A percentile compares a stretch with the other conserved stretches of the same genome.
Evolutionary conservation across 2,888 invertebrate genomes (phyloP).

Genomic region (Masnerella sp.): DNA sequence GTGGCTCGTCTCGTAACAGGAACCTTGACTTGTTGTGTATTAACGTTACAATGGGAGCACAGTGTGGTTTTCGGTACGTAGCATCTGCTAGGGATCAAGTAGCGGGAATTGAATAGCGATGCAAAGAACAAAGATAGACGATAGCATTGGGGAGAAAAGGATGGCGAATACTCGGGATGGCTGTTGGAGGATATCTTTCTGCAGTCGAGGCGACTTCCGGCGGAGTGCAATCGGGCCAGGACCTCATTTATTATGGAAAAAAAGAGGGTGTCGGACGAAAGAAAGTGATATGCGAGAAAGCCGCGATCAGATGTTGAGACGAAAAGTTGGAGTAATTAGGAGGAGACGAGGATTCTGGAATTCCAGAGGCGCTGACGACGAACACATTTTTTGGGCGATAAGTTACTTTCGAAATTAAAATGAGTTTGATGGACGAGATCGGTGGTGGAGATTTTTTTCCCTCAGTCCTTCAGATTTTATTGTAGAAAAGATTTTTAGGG

Average conservation of each 20-base stretch:
- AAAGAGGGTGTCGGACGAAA: conserved; percentile 24
- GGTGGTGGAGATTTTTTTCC: no score
- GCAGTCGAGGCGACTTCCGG: conserved; percentile 68
- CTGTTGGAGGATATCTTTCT: conserved; percentile 58
- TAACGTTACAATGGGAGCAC: conserved; percentile 74
- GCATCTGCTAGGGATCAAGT: conserved; percentile 77
- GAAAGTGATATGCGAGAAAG: conserved; percentile 15
- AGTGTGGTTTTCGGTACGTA: conserved; percentile 69
- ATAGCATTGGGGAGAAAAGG: not conserved
- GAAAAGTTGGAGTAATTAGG: no score
- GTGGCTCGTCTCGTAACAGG: conserved; percentile 33
- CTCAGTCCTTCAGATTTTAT: no score
- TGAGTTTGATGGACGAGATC: no score
- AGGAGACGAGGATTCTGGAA: no score
- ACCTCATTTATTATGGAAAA: conserved; percentile 47
- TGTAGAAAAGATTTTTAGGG: no score
- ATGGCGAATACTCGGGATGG: conserved; percentile 49
- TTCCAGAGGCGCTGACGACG: no score
- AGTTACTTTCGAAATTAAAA: no score
- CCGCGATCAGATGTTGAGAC: no score
- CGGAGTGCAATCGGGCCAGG: conserved; percentile 46
- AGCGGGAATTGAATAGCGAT: conserved; percentile 66
- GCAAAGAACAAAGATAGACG: conserved; percentile 37
- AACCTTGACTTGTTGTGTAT: conserved; percentile 62
- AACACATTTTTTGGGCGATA: no score